Percentiles rank a stretch among this genome's conserved stretches.
These are phyloP conservation scores for Myotis planiceps DNA, from an alignment of 2,797 vertebrate genomes.

Conservation along the genomic window DNA sequence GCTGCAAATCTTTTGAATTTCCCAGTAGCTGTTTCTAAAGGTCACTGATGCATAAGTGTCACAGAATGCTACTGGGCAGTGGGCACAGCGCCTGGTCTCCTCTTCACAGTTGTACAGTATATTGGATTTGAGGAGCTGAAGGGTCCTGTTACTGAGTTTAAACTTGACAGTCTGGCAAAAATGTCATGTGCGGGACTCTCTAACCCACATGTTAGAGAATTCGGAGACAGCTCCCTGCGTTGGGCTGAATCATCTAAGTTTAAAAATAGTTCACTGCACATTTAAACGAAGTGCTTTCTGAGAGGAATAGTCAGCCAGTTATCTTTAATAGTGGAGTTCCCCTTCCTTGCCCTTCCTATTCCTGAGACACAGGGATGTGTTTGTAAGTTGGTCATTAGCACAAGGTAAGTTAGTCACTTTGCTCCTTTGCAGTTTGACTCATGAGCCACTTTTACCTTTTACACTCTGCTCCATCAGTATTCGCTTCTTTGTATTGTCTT, in stretches of 20 bases:
- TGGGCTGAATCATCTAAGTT: constrained; percentile 34
- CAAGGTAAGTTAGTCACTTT: background rate
- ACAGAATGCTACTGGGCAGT: background rate
- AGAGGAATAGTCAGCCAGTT: background rate
- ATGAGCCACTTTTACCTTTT: background rate
- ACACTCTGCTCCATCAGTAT: background rate
- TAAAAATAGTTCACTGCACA: constrained; percentile 37
- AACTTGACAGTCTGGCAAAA: background rate
- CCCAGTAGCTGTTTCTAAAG: background rate
- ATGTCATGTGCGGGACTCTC: background rate
- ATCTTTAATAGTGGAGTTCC: background rate
- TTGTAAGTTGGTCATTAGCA: background rate
- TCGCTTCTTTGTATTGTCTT: constrained; percentile 35
- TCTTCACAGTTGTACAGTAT: background rate
- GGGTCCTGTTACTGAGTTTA: background rate
- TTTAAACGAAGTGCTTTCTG: constrained; percentile 42
- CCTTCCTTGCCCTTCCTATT: background rate
- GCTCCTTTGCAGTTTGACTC: background rate
- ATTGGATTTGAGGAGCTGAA: background rate
- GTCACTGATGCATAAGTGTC: background rate
- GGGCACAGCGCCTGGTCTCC: background rate
- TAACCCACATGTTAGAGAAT: background rate
- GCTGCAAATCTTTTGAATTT: background rate
- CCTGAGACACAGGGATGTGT: background rate
- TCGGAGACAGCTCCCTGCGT: background rate